Percentiles rank a stretch among this genome's conserved stretches.
Evolutionary conservation across 2,797 vertebrate genomes (phyloP).

Genomic region (Falco naumanni): DNA sequence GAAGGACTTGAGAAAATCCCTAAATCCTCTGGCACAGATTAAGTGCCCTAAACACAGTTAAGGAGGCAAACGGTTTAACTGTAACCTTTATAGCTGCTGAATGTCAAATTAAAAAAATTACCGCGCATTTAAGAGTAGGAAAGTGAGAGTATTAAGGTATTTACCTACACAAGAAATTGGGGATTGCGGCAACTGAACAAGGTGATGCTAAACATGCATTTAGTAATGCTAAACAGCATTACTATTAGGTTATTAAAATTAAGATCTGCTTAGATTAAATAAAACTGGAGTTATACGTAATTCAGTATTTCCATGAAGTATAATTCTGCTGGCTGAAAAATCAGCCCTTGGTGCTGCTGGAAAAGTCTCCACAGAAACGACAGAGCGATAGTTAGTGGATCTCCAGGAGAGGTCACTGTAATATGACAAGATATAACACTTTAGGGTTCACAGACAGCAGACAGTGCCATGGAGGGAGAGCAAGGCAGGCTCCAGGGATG

Average conservation of each 20-base stretch:
- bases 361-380: not conserved
- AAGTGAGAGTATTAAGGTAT: not conserved
- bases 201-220: not conserved
- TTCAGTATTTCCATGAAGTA: not conserved
- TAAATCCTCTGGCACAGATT: not conserved
- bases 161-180: not conserved
- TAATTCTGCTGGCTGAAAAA: not conserved
- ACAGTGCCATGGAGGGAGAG: not conserved
- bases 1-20: constrained; percentile 23
- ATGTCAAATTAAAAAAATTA: not conserved
- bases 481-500: not conserved
- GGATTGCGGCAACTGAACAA: not conserved
- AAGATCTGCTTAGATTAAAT: not conserved
- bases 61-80: constrained; percentile 18
- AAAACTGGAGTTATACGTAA: not conserved
- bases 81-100: not conserved
- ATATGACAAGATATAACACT: not conserved
- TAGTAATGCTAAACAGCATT: not conserved
- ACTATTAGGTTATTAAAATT: not conserved
- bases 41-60: constrained; percentile 6
- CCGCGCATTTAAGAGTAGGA: not conserved
- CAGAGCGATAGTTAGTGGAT: not conserved
- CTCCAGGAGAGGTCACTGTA: not conserved
- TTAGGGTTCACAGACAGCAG: not conserved
- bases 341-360: not conserved